Conservation (phyloP, 2,113 vertebrate species). For the Ariopsis seemanni region DNA sequence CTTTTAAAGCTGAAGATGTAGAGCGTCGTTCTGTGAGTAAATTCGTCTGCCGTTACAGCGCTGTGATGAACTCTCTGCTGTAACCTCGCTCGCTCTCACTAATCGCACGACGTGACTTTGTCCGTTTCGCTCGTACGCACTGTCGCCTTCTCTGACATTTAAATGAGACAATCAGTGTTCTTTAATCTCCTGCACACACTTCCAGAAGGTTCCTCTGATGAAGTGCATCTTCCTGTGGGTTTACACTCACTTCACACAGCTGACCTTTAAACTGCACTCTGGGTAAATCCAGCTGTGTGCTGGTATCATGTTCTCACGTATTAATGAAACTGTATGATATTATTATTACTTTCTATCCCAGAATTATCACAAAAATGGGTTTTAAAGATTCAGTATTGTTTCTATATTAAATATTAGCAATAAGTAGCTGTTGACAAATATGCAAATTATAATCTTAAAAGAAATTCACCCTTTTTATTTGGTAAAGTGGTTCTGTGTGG, state of each 20-base stretch:
- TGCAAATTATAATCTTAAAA: background rate
- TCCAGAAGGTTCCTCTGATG: background rate
- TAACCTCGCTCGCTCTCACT: background rate
- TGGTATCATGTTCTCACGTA: background rate
- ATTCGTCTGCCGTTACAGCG: background rate
- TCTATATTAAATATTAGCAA: background rate
- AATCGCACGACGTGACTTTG: slow-evolving; percentile 2
- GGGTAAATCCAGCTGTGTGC: slow-evolving; percentile 2
- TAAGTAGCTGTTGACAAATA: background rate
- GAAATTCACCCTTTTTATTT: background rate
- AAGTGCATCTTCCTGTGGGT: background rate
- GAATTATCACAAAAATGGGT: background rate
- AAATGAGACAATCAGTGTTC: background rate
- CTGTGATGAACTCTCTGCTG: background rate
- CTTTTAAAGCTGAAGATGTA: background rate
- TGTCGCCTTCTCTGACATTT: slow-evolving; percentile 13
- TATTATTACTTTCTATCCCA: background rate
- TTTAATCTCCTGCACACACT: slow-evolving; percentile 11
- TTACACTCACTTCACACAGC: slow-evolving; percentile 1
- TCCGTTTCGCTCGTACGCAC: background rate
- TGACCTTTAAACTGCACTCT: slow-evolving; percentile 24
- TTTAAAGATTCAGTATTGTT: background rate
- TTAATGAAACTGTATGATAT: background rate
- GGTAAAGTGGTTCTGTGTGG: background rate
- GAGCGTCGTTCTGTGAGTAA: background rate